Evolutionary conservation across 2,797 vertebrate genomes (phyloP), one percentile per base, ranked within the genome.

Genomic region (Jordanella pulchra): DNA sequence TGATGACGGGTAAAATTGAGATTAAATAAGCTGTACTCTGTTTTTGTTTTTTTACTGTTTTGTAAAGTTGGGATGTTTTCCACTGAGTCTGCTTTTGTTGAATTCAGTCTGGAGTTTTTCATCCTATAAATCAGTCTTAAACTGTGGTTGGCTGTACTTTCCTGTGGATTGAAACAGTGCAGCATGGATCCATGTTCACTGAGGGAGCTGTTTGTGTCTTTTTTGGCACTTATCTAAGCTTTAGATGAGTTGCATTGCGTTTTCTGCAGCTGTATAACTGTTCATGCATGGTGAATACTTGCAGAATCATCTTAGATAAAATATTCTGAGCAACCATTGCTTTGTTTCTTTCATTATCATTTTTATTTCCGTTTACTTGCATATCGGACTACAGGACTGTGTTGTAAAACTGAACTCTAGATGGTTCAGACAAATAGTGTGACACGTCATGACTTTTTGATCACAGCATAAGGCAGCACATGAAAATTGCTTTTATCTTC

Each of bases 251-350:
- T 3, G 5, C 48, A 32, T 77, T 71, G 56, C 65, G 45, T 84
- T 55, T 80, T 76, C 70, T 70, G 67, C 73, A 73, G 61, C 56
- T 83, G 53, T 83, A 67, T 76, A 48, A 76, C 42, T 79, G 74
- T 86, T 83, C 45, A 69, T 82, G 86, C 85, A 88, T 87, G 81
- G 78, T 82, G 53, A 79, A 56, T 84, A 47, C 69, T 51, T 84
- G 72, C 77, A 76, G 73, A 63, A 39, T 80, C 55, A 54, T 68
- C 21, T 64, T 45, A 76, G 76, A 92, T 91, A 90, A 92, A 89
- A 72, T 67, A n/a, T 28, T 3, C 64, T 82, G 78, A 68, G 39
- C 67, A 69, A 2, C 55, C 67, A 69, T 82, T 84, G 66, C 21
- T 82, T 80, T 78, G 18, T 82, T 83, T 77, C 70, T n/a, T n/a